These are phyloP conservation scores for Drosophila colorata DNA, from an alignment of 2,888 invertebrate genomes.

Conservation along the genomic window DNA sequence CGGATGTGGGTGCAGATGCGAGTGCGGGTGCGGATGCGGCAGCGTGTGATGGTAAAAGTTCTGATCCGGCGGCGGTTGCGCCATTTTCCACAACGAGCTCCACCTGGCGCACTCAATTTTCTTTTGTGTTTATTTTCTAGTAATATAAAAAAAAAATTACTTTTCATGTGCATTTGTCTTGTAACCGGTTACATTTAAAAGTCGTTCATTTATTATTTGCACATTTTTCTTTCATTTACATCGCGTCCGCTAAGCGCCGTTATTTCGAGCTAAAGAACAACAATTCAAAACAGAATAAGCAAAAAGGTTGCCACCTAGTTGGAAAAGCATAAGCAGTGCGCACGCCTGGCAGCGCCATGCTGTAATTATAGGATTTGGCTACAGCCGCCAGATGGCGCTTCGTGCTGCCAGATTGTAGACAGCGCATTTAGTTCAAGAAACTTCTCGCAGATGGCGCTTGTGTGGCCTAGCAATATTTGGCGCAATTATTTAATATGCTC, in stretches of 20 bases:
- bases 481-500: background rate
- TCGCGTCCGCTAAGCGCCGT: slow-evolving; percentile 58
- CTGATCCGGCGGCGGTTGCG: slow-evolving; percentile 78
- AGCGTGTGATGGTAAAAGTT: slow-evolving; percentile 73
- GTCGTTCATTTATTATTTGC: slow-evolving; percentile 58
- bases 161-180: slow-evolving; percentile 35
- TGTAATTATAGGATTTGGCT: rapidly evolving
- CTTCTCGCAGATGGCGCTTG: slow-evolving; percentile 23
- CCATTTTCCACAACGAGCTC: slow-evolving; percentile 68
- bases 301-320: slow-evolving; percentile 10
- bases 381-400: slow-evolving; percentile 18
- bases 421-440: background rate
- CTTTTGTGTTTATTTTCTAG: slow-evolving; percentile 26
- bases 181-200: slow-evolving; percentile 71
- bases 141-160: slow-evolving; percentile 4
- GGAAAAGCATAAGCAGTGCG: background rate
- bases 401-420: slow-evolving; percentile 4
- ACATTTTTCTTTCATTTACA: slow-evolving; percentile 62
- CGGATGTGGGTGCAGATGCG: slow-evolving; percentile 46
- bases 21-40: slow-evolving; percentile 61
- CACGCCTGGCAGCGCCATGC: slow-evolving; percentile 22
- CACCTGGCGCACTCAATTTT: slow-evolving; percentile 37
- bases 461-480: rapidly evolving
- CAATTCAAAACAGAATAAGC: slow-evolving; percentile 57
- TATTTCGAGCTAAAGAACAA: slow-evolving; percentile 46